These are phyloP conservation scores for Eupithecia subumbrata DNA, from an alignment of 2,888 invertebrate genomes.

Conservation along the genomic window DNA sequence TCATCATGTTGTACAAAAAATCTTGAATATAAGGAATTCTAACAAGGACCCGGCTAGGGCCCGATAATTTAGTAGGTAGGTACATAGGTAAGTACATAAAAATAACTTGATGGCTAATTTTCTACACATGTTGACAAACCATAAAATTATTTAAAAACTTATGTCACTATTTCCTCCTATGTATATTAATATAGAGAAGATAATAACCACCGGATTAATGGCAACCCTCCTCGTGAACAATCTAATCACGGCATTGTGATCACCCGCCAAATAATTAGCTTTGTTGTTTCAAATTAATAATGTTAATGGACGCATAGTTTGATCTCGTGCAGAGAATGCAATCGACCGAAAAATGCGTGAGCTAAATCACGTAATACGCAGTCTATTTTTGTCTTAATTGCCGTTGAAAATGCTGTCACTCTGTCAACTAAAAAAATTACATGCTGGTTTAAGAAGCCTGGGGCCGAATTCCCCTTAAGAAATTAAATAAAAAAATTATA, in stretches of 20 bases:
- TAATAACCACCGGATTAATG: neutral
- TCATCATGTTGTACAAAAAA: too few species aligned
- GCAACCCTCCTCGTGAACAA: conserved; percentile 46
- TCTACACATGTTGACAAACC: too few species aligned
- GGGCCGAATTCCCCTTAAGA: too few species aligned
- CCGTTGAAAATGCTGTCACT: neutral
- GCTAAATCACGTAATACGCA: neutral
- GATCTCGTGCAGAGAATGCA: conserved; percentile 14
- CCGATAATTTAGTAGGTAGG: too few species aligned
- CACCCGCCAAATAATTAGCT: conserved; percentile 55
- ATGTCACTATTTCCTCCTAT: neutral
- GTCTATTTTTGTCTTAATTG: neutral
- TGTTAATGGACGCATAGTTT: conserved; percentile 48
- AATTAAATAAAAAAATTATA: too few species aligned
- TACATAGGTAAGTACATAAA: too few species aligned
- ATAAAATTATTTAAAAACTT: too few species aligned
- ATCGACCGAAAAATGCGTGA: conserved; percentile 7
- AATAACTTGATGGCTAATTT: too few species aligned
- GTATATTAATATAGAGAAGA: neutral
- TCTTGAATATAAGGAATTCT: too few species aligned
- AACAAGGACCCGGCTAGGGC: too few species aligned
- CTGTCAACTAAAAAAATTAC: too few species aligned
- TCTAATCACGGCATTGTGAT: conserved; percentile 54
- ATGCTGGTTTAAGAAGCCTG: too few species aligned
- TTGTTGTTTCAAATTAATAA: conserved; percentile 59